phyloP scores from a whole-genome alignment of 2,113 vertebrate genomes.

The Tupaia tana region DNA sequence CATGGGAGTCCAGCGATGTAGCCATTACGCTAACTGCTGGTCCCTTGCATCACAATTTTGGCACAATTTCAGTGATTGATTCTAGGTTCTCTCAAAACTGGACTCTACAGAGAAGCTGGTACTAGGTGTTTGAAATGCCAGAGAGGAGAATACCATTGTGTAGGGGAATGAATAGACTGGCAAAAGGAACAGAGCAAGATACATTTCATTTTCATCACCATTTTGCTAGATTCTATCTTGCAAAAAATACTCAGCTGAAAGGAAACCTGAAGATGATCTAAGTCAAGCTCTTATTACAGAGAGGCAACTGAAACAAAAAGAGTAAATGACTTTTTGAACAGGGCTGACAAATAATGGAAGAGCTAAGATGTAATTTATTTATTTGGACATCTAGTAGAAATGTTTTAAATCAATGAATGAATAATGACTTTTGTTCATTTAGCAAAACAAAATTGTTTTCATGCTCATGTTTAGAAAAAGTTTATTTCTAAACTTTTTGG shows the following conservation, averaged over 20 bases:
- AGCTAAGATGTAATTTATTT: slow-evolving; percentile 35
- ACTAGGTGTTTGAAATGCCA: neutral
- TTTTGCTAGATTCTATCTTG: neutral
- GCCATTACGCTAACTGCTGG: too few relatives aligned
- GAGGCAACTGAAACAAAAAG: slow-evolving; percentile 11
- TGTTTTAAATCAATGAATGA: slow-evolving; percentile 56
- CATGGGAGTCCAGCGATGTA: too few relatives aligned
- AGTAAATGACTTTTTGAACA: slow-evolving; percentile 20
- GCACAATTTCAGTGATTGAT: neutral
- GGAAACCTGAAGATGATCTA: slow-evolving; percentile 12
- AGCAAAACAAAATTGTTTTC: slow-evolving; percentile 22
- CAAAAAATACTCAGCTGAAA: neutral
- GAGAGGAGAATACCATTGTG: neutral
- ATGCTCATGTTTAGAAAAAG: slow-evolving; percentile 29
- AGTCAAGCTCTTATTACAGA: neutral
- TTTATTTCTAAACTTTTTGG: neutral
- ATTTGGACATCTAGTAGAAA: neutral
- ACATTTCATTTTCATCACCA: slow-evolving; percentile 40
- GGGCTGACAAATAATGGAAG: neutral
- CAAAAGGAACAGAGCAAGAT: neutral
- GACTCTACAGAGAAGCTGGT: neutral
- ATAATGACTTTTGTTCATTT: slow-evolving; percentile 40
- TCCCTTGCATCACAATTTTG: slow-evolving; percentile 29
- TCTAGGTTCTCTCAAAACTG: slow-evolving; percentile 37
- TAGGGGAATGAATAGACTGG: neutral